These are phyloP conservation scores for Drosophila lutescens DNA, from an alignment of 2,888 invertebrate species.

Conservation along the genomic window DNA sequence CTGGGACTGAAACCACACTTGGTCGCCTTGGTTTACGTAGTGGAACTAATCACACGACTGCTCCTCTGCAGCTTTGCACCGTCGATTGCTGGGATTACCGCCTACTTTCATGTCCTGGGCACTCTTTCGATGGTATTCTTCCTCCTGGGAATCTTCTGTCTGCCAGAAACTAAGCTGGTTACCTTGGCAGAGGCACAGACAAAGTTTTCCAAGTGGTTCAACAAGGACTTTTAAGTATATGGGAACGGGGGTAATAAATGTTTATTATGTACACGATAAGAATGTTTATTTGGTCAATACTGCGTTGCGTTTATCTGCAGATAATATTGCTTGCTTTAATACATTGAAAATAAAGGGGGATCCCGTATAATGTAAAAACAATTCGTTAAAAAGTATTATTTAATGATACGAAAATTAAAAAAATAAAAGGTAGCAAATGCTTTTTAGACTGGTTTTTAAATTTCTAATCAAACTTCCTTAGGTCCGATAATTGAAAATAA, in stretches of 20 bases:
- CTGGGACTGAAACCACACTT: constrained; percentile 71
- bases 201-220: constrained; percentile 71
- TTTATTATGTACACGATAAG: background rate
- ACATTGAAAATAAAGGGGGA: background rate
- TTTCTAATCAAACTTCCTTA: background rate
- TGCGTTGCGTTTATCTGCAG: too few species aligned
- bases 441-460: background rate
- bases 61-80: constrained; percentile 49
- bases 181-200: constrained; percentile 69
- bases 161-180: constrained; percentile 78
- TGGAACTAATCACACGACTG: constrained; percentile 68
- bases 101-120: constrained; percentile 67
- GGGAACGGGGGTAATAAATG: background rate
- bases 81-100: constrained; percentile 26
- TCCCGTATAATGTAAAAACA: background rate
- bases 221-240: constrained; percentile 61
- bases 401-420: background rate
- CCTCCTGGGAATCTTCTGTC: constrained; percentile 58
- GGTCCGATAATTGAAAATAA: background rate
- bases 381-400: background rate
- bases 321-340: background rate
- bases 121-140: constrained; percentile 61
- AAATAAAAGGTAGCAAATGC: background rate
- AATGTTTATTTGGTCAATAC: background rate
- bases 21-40: constrained; percentile 62